Base-by-base conservation (phyloP, 2,113 vertebrate genomes). In the Prunella fulvescens region DNA sequence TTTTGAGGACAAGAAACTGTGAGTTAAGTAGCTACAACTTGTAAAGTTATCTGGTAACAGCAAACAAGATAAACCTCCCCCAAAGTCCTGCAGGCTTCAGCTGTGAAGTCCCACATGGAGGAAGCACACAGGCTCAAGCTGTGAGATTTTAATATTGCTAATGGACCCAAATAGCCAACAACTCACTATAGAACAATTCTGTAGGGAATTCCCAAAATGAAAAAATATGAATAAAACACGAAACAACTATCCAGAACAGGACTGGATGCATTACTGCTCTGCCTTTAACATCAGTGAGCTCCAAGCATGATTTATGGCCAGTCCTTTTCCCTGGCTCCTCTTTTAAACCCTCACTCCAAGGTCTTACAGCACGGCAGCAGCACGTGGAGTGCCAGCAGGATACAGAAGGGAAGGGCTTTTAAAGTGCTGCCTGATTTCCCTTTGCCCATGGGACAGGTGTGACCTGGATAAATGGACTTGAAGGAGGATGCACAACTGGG, bases 391-490 rank as follows among this genome's bases (percentile, higher is more conserved):
- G 67, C 78, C 67, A 93, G 39, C 22, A 79, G 42, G 60, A 37
- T 19, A 60, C 19, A 73, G 81, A 81, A 88, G 39, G 39, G 50
- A 93, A 76, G 42, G 58, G 54, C 20, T 97, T 80, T 69, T 35
- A 14, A 82, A 86, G 51, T 48, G 44, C 81, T 94, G 81, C 71
- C 85, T 64, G 56, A 86, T 77, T 86, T 83, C 47, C 29, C 79
- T 60, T 72, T 48, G 74, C 95, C 90, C 85, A 48, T 51, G 93
- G 90, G 95, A 95, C 76, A 85, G 93, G 62, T 81, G 82, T 93
- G 90, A 91, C 94, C 94, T 90, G 94, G 60, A 83, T 94, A 92
- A 81, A 24, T 33, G 88, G 64, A 92, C 92, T 81, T 78, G 79
- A 81, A 92, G 79, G 31, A 83, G 71, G 74, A 86, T 69, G 56